Conservation (phyloP, 2,888 invertebrate genomes). For the Apotomis betuletana region DNA sequence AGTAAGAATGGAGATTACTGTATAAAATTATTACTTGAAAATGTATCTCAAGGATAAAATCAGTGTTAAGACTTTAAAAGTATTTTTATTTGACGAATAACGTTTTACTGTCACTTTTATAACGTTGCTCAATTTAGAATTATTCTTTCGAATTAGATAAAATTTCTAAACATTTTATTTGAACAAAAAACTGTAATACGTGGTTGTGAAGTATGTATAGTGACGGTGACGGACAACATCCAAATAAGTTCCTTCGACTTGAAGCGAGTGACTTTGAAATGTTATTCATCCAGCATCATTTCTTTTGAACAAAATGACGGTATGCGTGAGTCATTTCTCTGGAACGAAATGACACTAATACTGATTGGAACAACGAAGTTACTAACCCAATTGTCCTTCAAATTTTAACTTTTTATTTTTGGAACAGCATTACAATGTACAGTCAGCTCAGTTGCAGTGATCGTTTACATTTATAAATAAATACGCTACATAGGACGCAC, state of each 20-base stretch:
- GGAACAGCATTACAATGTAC: constrained; percentile 13
- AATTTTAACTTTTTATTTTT: constrained; percentile 35
- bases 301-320: constrained; percentile 44
- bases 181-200: constrained; percentile 58
- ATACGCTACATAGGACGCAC: constrained; percentile 46
- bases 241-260: constrained; percentile 65
- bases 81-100: constrained; percentile 63
- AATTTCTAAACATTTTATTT: constrained; percentile 55
- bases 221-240: constrained; percentile 54
- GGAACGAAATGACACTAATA: constrained; percentile 42
- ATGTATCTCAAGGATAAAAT: not conserved
- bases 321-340: constrained; percentile 17
- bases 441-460: constrained; percentile 44
- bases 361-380: constrained; percentile 51
- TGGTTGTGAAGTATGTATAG: constrained; percentile 79
- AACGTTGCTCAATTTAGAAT: constrained; percentile 77
- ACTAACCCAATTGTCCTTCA: constrained; percentile 41
- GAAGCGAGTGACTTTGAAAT: constrained; percentile 69
- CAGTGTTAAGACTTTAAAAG: not conserved
- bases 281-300: constrained; percentile 66
- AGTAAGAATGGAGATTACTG: constrained; percentile 4
- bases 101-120: constrained; percentile 74
- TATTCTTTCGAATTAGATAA: constrained; percentile 60
- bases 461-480: constrained; percentile 49
- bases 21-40: constrained; percentile 12